These are phyloP conservation scores for Notechis scutatus DNA, from an alignment of 2,113 vertebrate species.

Conservation along the genomic window DNA sequence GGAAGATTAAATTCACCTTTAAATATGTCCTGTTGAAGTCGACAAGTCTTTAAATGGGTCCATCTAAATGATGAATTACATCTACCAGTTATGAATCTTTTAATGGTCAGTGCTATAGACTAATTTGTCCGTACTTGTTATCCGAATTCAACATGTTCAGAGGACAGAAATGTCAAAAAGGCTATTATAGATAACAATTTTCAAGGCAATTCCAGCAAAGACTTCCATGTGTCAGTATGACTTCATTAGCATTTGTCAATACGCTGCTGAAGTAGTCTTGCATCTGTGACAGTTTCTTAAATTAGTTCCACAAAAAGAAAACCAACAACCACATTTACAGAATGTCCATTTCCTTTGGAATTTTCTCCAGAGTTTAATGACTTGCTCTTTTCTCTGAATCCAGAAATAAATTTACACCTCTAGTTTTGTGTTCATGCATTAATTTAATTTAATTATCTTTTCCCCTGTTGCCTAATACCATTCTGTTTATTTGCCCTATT, in stretches of 20 bases:
- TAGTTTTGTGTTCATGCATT: background rate
- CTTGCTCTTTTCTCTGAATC: background rate
- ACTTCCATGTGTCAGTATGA: background rate
- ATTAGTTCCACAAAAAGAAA: accelerated
- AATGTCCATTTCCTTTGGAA: background rate
- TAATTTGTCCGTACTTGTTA: background rate
- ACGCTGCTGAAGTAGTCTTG: background rate
- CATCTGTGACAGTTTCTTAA: background rate
- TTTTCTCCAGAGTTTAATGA: background rate
- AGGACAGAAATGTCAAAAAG: background rate
- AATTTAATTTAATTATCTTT: background rate
- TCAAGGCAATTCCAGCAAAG: background rate
- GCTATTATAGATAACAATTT: background rate
- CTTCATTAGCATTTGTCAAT: background rate
- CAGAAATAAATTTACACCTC: background rate
- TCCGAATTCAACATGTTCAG: background rate
- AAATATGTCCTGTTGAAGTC: background rate
- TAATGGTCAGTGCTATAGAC: background rate
- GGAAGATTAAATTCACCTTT: background rate
- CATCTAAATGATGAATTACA: background rate
- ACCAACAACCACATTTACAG: background rate
- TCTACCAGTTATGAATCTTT: background rate
- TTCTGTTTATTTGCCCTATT: background rate
- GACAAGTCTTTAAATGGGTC: background rate
- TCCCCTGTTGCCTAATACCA: background rate